These are phyloP conservation scores for Tinamus major DNA, from an alignment of 2,797 vertebrate genomes.

Conservation along the genomic window DNA sequence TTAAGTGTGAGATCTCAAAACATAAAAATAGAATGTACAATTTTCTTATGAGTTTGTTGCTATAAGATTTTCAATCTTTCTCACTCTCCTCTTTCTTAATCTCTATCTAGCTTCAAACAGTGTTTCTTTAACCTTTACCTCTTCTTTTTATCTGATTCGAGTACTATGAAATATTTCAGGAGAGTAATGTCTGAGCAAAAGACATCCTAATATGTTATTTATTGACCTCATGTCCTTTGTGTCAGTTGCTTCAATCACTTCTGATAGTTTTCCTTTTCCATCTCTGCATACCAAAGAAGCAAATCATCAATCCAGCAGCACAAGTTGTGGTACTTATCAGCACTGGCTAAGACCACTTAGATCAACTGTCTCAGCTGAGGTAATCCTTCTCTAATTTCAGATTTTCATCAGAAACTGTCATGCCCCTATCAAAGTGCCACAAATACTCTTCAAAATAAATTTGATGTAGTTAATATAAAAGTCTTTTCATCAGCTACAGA, in stretches of 20 bases:
- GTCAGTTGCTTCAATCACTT: background rate
- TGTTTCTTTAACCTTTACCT: background rate
- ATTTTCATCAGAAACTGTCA: constrained; percentile 37
- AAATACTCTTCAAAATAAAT: background rate
- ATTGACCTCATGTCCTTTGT: background rate
- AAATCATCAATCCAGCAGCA: background rate
- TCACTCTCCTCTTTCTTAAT: background rate
- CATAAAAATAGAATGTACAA: background rate
- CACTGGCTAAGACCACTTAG: background rate
- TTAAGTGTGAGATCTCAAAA: background rate
- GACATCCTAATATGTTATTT: background rate
- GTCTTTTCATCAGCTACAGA: background rate
- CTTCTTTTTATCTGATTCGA: background rate
- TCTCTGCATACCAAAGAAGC: background rate
- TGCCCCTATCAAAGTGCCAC: background rate
- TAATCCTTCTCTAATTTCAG: constrained; percentile 28
- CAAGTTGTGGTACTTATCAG: background rate
- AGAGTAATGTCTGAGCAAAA: background rate
- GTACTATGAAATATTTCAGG: background rate
- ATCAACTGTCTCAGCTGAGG: background rate
- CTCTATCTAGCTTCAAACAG: background rate
- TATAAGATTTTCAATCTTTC: background rate
- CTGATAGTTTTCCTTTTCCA: background rate
- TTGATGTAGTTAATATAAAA: background rate
- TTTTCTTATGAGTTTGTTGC: background rate